Evolutionary conservation across 2,888 invertebrate genomes (phyloP).

Genomic region (Drosophila longiperda): DNA sequence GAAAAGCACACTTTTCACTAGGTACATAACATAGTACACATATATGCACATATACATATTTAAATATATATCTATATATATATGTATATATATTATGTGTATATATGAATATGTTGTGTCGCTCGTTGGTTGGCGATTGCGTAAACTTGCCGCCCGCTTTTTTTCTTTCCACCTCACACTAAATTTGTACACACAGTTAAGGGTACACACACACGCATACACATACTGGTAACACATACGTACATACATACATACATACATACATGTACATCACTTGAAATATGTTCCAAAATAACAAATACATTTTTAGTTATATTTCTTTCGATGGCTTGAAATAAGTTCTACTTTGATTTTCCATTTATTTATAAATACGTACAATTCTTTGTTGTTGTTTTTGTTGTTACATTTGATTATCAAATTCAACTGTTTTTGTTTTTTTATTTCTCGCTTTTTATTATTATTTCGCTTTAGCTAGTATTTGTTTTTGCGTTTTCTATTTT

Average conservation of each 20-base stretch:
- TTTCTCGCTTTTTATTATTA: slow-evolving; percentile 60
- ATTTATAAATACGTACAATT: slow-evolving; percentile 58
- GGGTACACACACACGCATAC: slow-evolving; percentile 30
- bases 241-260: slow-evolving; percentile 21
- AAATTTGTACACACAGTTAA: slow-evolving; percentile 75
- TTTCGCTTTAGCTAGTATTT: slow-evolving; percentile 52
- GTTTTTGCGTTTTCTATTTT: slow-evolving; percentile 69
- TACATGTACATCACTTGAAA: slow-evolving; percentile 51
- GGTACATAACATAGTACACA: slow-evolving; percentile 43
- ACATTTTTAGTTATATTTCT: slow-evolving; percentile 52
- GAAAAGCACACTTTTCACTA: slow-evolving; percentile 80
- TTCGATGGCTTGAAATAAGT: slow-evolving; percentile 19
- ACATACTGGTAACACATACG: slow-evolving; percentile 15
- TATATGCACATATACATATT: neutral
- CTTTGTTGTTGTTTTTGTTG: slow-evolving; percentile 49
- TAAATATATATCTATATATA: neutral
- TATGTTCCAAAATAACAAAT: slow-evolving; percentile 69
- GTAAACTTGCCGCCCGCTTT: slow-evolving; percentile 81
- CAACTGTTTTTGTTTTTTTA: slow-evolving; percentile 72
- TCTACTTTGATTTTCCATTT: slow-evolving; percentile 22
- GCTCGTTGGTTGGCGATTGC: slow-evolving; percentile 70
- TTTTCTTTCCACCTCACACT: slow-evolving; percentile 72
- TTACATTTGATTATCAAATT: slow-evolving; percentile 63
- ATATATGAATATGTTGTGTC: slow-evolving; percentile 39
- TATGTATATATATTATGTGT: slow-evolving; percentile 22